phyloP scores from a whole-genome alignment of 1,140 invertebrate species.

The Matsumurasca onukii region DNA sequence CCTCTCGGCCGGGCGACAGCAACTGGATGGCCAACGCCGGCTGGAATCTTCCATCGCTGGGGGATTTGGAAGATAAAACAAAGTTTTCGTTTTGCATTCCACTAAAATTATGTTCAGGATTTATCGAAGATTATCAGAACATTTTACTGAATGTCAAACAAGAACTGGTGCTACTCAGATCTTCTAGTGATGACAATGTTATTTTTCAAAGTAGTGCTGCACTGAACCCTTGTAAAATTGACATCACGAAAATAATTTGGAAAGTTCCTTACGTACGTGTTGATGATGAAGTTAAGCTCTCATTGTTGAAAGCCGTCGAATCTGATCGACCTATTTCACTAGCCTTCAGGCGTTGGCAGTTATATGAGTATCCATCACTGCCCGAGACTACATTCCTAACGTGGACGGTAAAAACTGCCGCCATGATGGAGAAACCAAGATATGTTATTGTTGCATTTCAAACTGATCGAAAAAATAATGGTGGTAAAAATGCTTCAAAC shows the following conservation, averaged over 20 bases:
- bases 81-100: conserved; percentile 48
- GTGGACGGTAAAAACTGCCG: conserved; percentile 43
- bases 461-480: too few species aligned
- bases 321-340: conserved; percentile 40
- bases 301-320: conserved; percentile 35
- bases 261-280: too few species aligned
- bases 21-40: conserved; percentile 43
- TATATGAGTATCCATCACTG: too few species aligned
- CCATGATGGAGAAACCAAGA: too few species aligned
- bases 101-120: conserved; percentile 47
- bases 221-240: conserved; percentile 34
- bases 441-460: too few species aligned
- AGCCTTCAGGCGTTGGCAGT: conserved; percentile 46
- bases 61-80: not conserved
- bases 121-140: conserved; percentile 52
- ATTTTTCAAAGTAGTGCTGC: not conserved
- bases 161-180: conserved; percentile 49
- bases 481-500: conserved; percentile 34
- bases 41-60: conserved; percentile 36
- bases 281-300: conserved; percentile 34
- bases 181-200: conserved; percentile 42
- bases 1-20: too few species aligned
- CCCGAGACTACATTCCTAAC: too few species aligned
- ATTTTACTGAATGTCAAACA: conserved; percentile 51
- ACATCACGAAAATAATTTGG: conserved; percentile 42